Evolutionary conservation across 2,888 invertebrate genomes (phyloP).

Genomic region (Malthinus seriepunctatus): DNA sequence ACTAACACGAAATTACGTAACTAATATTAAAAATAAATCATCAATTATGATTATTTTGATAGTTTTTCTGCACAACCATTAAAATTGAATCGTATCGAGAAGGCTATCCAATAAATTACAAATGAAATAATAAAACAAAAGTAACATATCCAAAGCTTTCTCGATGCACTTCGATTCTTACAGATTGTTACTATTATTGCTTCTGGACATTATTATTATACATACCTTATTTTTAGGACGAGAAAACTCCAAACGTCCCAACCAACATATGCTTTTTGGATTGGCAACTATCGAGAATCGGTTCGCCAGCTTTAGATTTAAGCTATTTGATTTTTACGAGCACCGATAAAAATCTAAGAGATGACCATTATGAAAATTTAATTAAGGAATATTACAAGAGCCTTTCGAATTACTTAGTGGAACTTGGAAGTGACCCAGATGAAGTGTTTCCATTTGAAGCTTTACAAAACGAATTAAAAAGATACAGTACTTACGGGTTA

Average conservation of each 20-base stretch:
- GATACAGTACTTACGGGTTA: constrained; percentile 37
- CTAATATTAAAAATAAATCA: too few relatives aligned
- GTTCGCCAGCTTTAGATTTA: constrained; percentile 42
- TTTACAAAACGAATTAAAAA: constrained; percentile 37
- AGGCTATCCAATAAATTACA: too few relatives aligned
- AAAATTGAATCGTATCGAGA: too few relatives aligned
- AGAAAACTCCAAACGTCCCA: constrained; percentile 26
- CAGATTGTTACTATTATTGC: too few relatives aligned
- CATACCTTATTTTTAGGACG: constrained; percentile 13
- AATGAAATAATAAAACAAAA: too few relatives aligned
- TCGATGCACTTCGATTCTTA: too few relatives aligned
- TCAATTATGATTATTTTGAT: too few relatives aligned
- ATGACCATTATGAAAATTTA: constrained; percentile 34
- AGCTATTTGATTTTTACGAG: constrained; percentile 43
- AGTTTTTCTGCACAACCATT: too few relatives aligned
- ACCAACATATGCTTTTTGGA: constrained; percentile 38
- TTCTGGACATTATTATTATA: too few relatives aligned
- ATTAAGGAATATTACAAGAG: constrained; percentile 38
- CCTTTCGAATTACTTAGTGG: constrained; percentile 29
- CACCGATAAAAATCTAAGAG: constrained; percentile 31
- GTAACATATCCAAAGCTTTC: too few relatives aligned
- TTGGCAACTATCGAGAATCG: constrained; percentile 37
- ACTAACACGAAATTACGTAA: too few relatives aligned
- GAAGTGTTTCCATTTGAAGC: constrained; percentile 38
- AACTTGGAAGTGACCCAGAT: constrained; percentile 37